Percentiles rank a stretch among this genome's conserved stretches.
These are phyloP conservation scores for Telmatochromis sp. DNA, from an alignment of 2,113 vertebrate genomes.

Conservation along the genomic window DNA sequence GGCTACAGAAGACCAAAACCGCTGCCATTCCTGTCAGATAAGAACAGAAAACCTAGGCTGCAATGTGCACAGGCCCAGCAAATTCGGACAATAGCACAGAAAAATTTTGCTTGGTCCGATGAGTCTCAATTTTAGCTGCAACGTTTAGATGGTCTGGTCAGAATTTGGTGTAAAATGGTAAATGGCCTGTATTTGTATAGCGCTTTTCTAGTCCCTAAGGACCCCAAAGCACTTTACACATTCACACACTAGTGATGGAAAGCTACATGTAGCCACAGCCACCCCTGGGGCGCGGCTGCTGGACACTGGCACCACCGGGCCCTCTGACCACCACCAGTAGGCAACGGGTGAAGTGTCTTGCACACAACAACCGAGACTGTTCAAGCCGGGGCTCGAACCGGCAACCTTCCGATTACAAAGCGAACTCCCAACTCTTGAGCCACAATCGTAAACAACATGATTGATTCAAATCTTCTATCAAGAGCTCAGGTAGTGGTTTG, in stretches of 20 bases:
- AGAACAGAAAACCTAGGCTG: neutral
- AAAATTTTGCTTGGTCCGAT: neutral
- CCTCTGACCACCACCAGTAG: neutral
- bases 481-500: neutral
- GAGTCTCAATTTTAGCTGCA: neutral
- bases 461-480: neutral
- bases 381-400: accelerated
- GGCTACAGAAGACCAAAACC: neutral
- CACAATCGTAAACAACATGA: neutral
- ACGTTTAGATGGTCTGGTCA: neutral
- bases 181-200: neutral
- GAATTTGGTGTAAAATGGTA: neutral
- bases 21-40: neutral
- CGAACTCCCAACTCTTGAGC: neutral
- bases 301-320: neutral
- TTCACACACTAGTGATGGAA: neutral
- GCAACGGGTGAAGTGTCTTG: neutral
- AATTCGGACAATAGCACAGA: neutral
- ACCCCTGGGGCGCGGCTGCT: neutral
- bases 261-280: neutral
- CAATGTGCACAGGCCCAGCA: neutral
- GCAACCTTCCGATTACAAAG: neutral
- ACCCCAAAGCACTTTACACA: neutral
- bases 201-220: neutral
- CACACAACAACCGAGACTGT: neutral